phyloP scores from a whole-genome alignment of 2,113 vertebrate species.

The Amblyopsis rosae region DNA sequence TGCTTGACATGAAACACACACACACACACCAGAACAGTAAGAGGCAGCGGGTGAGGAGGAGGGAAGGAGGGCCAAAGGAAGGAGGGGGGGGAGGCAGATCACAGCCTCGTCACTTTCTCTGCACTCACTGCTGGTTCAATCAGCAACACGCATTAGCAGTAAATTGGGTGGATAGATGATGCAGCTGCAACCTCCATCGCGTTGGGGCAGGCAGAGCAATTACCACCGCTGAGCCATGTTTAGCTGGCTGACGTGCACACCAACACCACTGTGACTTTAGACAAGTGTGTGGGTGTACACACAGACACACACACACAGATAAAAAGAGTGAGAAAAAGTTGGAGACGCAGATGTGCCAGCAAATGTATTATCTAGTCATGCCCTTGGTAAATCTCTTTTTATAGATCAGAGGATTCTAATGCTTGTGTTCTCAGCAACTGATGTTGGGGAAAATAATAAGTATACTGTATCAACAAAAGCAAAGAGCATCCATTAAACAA shows the following conservation, averaged over 20 bases:
- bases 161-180: constrained; percentile 68
- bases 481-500: background rate
- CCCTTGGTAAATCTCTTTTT: too few species aligned
- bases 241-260: constrained; percentile 41
- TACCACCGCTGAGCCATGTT: constrained; percentile 44
- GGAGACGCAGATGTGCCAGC: background rate
- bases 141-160: constrained; percentile 64
- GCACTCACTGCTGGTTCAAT: constrained; percentile 58
- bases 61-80: constrained; percentile 31
- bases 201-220: constrained; percentile 48
- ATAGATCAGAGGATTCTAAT: too few species aligned
- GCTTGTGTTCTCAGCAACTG: too few species aligned
- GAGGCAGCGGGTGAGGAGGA: constrained; percentile 12
- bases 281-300: constrained; percentile 16
- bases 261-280: constrained; percentile 25
- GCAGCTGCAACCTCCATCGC: constrained; percentile 52
- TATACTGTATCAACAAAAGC: too few species aligned
- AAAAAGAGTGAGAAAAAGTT: background rate
- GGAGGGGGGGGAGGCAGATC: constrained; percentile 37
- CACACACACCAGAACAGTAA: constrained; percentile 23
- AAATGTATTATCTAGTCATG: too few species aligned
- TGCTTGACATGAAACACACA: constrained; percentile 23
- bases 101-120: constrained; percentile 48
- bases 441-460: too few species aligned
- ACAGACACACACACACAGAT: background rate